A percentile compares a stretch with the other conserved stretches of the same genome.
phyloP scores from a whole-genome alignment of 37 sponge, comb jelly and placozoan species.

The Tethya wilhelma region DNA sequence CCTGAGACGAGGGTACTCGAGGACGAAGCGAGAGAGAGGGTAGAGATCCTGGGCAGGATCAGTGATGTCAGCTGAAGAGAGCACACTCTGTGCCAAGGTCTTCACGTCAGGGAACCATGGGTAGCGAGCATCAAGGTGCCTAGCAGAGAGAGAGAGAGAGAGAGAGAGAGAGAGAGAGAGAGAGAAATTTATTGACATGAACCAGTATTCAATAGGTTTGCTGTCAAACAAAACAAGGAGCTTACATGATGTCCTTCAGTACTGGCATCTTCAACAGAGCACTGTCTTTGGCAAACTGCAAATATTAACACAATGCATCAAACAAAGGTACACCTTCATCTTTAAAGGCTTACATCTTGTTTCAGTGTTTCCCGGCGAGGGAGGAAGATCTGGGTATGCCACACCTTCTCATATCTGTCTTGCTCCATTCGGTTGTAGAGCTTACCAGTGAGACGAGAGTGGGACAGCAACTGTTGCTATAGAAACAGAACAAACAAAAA shows the following conservation, averaged over 20 bases:
- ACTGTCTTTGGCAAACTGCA: slow-evolving; percentile 20
- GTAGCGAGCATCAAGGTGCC: slow-evolving; percentile 51
- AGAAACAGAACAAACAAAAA: background rate
- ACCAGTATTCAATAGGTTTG: background rate
- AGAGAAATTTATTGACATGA: background rate
- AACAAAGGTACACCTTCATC: background rate
- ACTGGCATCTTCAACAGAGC: background rate
- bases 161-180: background rate
- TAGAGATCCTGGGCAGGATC: slow-evolving; percentile 10
- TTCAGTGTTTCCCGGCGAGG: slow-evolving; percentile 39
- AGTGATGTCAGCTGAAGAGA: slow-evolving; percentile 21
- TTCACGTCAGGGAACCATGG: slow-evolving; percentile 50
- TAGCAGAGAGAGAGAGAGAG: slow-evolving; percentile 3
- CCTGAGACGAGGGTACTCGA: slow-evolving; percentile 53
- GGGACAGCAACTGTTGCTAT: background rate
- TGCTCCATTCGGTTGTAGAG: slow-evolving; percentile 7
- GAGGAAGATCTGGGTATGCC: slow-evolving; percentile 51
- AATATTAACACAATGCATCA: background rate
- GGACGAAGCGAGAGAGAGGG: slow-evolving; percentile 47
- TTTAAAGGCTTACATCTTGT: background rate
- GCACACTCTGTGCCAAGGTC: slow-evolving; percentile 49
- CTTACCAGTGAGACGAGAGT: slow-evolving; percentile 12
- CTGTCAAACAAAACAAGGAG: background rate
- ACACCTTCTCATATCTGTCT: slow-evolving; percentile 47
- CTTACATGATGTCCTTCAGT: slow-evolving; percentile 14